These are phyloP conservation scores for Arctopsyche grandis DNA, from an alignment of 1,140 invertebrate genomes.

Conservation along the genomic window DNA sequence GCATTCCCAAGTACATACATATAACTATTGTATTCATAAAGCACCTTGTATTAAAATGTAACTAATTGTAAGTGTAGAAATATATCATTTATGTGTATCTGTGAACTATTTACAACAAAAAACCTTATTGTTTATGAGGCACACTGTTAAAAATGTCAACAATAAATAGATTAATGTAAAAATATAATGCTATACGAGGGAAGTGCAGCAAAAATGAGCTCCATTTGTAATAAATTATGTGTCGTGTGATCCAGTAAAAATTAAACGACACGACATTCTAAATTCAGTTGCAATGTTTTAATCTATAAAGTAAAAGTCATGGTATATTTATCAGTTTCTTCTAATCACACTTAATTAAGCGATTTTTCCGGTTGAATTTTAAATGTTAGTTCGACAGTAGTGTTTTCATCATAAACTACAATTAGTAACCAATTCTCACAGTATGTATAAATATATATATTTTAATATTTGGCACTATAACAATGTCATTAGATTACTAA, in stretches of 20 bases:
- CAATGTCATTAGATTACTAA: background rate
- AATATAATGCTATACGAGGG: conserved; percentile 28
- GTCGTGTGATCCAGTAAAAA: too few species aligned
- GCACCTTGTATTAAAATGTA: conserved; percentile 45
- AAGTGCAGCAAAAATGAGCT: conserved; percentile 44
- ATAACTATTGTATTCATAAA: conserved; percentile 43
- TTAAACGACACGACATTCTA: too few species aligned
- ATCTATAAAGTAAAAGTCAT: too few species aligned
- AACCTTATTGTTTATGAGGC: conserved; percentile 47
- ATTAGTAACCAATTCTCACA: background rate
- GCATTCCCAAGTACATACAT: conserved; percentile 36
- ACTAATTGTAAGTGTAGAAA: conserved; percentile 37
- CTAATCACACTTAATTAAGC: too few species aligned
- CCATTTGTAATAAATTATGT: background rate
- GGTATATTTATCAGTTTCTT: too few species aligned
- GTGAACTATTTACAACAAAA: conserved; percentile 34
- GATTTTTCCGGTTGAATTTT: too few species aligned
- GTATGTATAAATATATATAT: background rate
- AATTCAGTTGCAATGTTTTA: too few species aligned
- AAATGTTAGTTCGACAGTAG: background rate
- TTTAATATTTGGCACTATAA: background rate
- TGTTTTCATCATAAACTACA: background rate
- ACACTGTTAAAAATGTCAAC: conserved; percentile 46
- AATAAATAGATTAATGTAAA: conserved; percentile 38
- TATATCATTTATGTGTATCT: conserved; percentile 27